Evolutionary conservation across 2,888 invertebrate genomes (phyloP), one percentile per base, ranked within the genome.

Genomic region (Salpingus planirostris): DNA sequence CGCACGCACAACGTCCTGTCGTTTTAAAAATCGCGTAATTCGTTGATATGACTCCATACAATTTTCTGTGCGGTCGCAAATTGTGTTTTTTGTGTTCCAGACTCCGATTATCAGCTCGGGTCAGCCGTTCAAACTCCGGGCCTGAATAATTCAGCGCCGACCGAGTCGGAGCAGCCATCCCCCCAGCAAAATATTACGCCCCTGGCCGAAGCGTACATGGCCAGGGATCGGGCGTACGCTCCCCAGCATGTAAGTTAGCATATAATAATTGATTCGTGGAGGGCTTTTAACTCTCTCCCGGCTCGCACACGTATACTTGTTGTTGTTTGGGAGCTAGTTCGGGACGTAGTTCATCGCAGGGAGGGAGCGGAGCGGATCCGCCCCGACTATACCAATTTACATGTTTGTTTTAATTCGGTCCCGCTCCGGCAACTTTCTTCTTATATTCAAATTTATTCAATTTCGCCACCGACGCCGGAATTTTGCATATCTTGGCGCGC

Each of bases 81-180:
- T 27, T 14, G 14, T 13, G 13, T n/a, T n/a, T n/a, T 27, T 27
- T 27, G 13, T 28, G 31, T 57, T 60, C 23, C 57, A 74, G 80
- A 79, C 68, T 78, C 78, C 46, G 79, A 80, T 68, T 80, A 79
- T 64, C 80, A 80, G 66, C 68, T 80, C 57, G 78, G 78, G 54
- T 76, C 78, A 55, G 75, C 76, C 53, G 76, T 73, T 47, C 77
- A 78, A 61, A 78, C 78, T 46, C 78, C 78, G 38, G 71, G 77
- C 46, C 47, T 64, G 44, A 63, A 64, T 54, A 64, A 64, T 56
- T 58, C 62, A 48, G 58, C 53, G 43, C 52, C 57, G 40, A 54
- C 60, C 31, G 35, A 46, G 40, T 43, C 50, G 31, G 60, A 60
- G 43, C 60, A 53, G 29, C 44, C 54, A 14, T 39, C 38, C 21